Base-by-base conservation (phyloP, 1,140 invertebrate genomes). In the Mactra quadrangularis region DNA sequence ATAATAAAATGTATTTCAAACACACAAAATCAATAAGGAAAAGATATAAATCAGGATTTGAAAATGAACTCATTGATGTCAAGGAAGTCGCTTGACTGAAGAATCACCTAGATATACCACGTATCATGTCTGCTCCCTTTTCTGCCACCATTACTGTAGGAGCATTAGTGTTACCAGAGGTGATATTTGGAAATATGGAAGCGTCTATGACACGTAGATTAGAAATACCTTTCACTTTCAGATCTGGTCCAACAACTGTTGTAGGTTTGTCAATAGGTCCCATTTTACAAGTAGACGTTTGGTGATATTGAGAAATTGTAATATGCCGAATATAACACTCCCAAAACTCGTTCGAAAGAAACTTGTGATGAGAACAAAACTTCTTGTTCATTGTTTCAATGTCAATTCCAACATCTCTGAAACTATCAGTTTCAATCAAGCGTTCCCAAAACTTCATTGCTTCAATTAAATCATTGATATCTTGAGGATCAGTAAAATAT, bases 231-330 rank as follows among this genome's bases (percentile, higher is more conserved):
- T 81, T 87, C 52, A 90, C 93, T 90, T 90, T 27, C 3, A 94
- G 92, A 87, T 96, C 94, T 13, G 96, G 95, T 93, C 98, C 97
- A 0, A 98, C 97, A 0, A 98, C 97, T 0, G 97, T 96, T 15
- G 95, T 95, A 13, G 95, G 93, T 90, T 98, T 97, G 95, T 96
- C 96, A 66, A 95, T 95, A 0, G 96, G 96, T 0, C 97, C 97
- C 98, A 99, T 99, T 90, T 97, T 98, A 66, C 96, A 97, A 0
- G 97, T 98, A 0, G 97, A 97, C 0, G 97, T 95, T 0, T 97
- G 97, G 94, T 98, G 97, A 89, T 97, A 98, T 62, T 96, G 95
- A 0, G 97, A 97, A 15, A 87, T 68, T 13, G 89, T 87, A 6
- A 87, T 87, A 27, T 89, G 86, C 15, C 89, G 85, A 9, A 90